These are phyloP conservation scores for Pocillopora grandis DNA, from an alignment of 92 coral and sea anemone species.

Conservation along the genomic window DNA sequence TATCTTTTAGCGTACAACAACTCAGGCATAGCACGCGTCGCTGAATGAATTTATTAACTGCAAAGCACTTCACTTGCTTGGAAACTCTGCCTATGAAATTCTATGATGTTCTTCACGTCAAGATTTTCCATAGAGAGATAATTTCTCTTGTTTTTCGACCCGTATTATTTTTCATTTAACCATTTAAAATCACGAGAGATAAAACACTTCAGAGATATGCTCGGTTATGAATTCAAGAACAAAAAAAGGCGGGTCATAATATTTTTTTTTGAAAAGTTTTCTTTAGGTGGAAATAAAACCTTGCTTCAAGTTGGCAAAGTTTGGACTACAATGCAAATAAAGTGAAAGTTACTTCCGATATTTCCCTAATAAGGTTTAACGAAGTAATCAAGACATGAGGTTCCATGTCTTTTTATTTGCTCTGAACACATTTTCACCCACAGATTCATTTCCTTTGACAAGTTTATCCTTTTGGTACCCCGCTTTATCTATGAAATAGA, in stretches of 20 bases:
- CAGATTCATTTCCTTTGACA: conserved; percentile 63
- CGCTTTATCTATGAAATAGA: conserved; percentile 6
- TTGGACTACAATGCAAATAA: conserved; percentile 58
- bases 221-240: neutral
- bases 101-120: conserved; percentile 37
- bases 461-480: conserved; percentile 40
- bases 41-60: conserved; percentile 13
- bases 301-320: conserved; percentile 30
- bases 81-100: conserved; percentile 25
- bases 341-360: conserved; percentile 80
- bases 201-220: neutral
- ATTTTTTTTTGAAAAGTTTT: conserved; percentile 31
- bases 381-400: conserved; percentile 84
- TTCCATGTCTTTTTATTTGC: conserved; percentile 78
- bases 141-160: neutral
- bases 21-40: neutral
- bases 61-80: conserved; percentile 16
- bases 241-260: conserved; percentile 7
- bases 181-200: conserved; percentile 2
- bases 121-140: conserved; percentile 14
- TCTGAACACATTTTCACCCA: conserved; percentile 56
- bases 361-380: conserved; percentile 82
- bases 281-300: conserved; percentile 34
- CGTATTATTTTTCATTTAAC: neutral
- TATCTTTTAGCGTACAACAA: neutral